These are phyloP conservation scores for Osmoderma eremita DNA, from an alignment of 2,888 invertebrate species.

Conservation along the genomic window DNA sequence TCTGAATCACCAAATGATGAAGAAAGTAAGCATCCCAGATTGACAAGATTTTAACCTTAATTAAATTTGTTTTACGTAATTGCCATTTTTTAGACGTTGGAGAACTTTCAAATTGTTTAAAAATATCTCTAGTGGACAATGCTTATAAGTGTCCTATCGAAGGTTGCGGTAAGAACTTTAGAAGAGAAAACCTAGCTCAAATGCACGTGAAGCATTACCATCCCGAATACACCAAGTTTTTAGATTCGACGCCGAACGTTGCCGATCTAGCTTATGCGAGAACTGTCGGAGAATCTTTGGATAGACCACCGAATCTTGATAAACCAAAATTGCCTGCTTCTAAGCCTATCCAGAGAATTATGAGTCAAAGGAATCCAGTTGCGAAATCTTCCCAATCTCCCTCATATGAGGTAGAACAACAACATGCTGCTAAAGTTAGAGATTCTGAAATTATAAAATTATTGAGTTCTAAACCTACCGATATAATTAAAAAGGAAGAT, in stretches of 20 bases:
- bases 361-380: constrained; percentile 44
- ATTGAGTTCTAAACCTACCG: constrained; percentile 55
- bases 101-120: constrained; percentile 54
- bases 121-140: constrained; percentile 71
- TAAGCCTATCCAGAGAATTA: constrained; percentile 41
- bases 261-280: constrained; percentile 86
- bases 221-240: constrained; percentile 77
- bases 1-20: constrained; percentile 27
- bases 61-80: constrained; percentile 4
- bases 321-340: constrained; percentile 32
- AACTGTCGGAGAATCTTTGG: constrained; percentile 72
- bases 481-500: constrained; percentile 45
- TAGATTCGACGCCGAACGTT: constrained; percentile 86
- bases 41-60: background rate
- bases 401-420: constrained; percentile 47
- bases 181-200: constrained; percentile 88
- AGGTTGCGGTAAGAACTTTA: constrained; percentile 87
- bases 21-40: constrained; percentile 26
- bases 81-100: constrained; percentile 48
- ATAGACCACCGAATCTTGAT: constrained; percentile 56
- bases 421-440: constrained; percentile 49
- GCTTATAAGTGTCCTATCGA: constrained; percentile 79
- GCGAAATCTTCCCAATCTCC: constrained; percentile 44
- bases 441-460: constrained; percentile 60
- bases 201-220: constrained; percentile 97